Evolutionary conservation across 2,797 vertebrate genomes (phyloP).

Genomic region (Crotalus adamanteus): DNA sequence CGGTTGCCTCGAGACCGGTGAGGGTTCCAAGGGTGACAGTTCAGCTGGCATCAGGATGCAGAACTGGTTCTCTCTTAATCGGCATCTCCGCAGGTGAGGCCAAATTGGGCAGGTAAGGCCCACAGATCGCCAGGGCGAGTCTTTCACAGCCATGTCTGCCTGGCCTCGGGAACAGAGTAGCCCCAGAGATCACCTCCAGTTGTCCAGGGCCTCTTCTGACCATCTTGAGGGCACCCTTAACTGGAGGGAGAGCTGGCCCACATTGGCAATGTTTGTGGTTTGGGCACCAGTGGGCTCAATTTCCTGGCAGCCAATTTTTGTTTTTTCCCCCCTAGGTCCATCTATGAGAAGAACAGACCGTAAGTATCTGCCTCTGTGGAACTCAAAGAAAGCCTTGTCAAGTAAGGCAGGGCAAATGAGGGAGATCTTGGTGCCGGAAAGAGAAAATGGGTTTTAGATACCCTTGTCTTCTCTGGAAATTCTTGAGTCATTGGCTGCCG

Average conservation of each 20-base stretch:
- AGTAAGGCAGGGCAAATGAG: not conserved
- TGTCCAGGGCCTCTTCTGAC: not conserved
- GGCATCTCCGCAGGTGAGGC: not conserved
- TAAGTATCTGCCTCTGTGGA: not conserved
- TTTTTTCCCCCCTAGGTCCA: not conserved
- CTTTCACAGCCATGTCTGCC: not conserved
- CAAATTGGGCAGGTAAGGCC: not conserved
- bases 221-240: not conserved
- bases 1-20: not conserved
- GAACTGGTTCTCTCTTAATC: not conserved
- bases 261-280: not conserved
- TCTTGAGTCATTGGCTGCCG: no score
- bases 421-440: no score
- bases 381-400: no score
- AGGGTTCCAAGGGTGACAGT: not conserved
- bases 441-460: not conserved
- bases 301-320: no score
- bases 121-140: no score
- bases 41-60: not conserved
- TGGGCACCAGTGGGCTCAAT: no score
- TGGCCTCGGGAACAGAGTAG: not conserved
- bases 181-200: not conserved
- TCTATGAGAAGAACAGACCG: not conserved
- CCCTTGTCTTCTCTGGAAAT: not conserved
- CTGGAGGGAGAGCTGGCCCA: not conserved